Evolutionary conservation across 2,797 vertebrate genomes (phyloP), one percentile per base, ranked within the genome.

Genomic region (Dendrocincla fuliginosa): DNA sequence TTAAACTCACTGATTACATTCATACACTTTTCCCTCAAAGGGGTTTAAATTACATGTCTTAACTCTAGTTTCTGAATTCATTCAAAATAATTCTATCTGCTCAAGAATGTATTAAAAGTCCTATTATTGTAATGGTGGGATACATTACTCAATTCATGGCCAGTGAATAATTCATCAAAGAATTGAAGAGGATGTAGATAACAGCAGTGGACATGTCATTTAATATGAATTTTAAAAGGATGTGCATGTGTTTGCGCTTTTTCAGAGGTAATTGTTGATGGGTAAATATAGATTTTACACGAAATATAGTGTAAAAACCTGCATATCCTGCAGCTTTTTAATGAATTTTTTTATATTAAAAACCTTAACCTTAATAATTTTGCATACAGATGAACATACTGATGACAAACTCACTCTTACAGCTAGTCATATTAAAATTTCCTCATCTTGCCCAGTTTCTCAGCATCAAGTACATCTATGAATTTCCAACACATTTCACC

Each of bases 1-100:
- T 92, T 94, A 69, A 89, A 90, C 56, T 94, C 63, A 61, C 57
- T 64, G 77, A 85, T 77, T 89, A 60, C 41, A 76, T 76, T 93
- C 69, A 57, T 68, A 79, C 19, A 44, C 33, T 89, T 93, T 78
- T 18, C 8, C 30, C 53, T 91, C 46, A 91, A 56, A 94, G 17
- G 63, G 5, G 1, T 74, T 89, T 76, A 70, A 90, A 91, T 79
- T 67, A 83, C 84, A 85, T 68, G 85, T 52, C 78, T 69, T 79
- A 73, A 86, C 23, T 55, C 23, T 59, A 73, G 30, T 37, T 91
- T 76, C 39, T 73, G 80, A 65, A 84, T 76, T 53, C 3, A 52
- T 61, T 84, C 44, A 81, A 75, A 94, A 65, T 68, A 81, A 37
- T 81, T 87, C 56, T 77, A 5, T 42, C 14, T 3, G 1, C 47